These are phyloP conservation scores for Neodon shergylaensis DNA, from an alignment of 2,113 vertebrate genomes.

Conservation along the genomic window DNA sequence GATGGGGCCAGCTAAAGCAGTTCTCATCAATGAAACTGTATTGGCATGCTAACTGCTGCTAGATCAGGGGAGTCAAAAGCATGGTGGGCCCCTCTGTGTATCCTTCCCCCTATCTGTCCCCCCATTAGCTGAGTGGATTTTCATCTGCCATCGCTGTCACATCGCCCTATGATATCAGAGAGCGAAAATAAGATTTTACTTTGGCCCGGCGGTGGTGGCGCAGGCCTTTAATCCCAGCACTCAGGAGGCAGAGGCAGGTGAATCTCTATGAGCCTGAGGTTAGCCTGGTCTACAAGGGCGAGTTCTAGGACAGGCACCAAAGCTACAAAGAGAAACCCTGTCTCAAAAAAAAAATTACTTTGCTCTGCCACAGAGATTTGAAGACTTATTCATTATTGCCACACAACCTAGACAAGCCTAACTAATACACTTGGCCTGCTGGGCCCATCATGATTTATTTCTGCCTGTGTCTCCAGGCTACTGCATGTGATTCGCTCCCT, in stretches of 20 bases:
- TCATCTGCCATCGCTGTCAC: too few species aligned
- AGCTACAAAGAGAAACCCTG: too few species aligned
- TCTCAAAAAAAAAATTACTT: neutral
- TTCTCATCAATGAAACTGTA: neutral
- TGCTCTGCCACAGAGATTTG: neutral
- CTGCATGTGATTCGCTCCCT: neutral
- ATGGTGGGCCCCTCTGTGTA: neutral
- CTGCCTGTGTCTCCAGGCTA: neutral
- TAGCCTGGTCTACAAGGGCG: too few species aligned
- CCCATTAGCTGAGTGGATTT: neutral
- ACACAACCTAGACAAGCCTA: neutral
- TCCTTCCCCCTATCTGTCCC: neutral
- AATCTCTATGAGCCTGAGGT: too few species aligned
- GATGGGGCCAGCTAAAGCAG: neutral
- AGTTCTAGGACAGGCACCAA: too few species aligned
- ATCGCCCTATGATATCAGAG: too few species aligned
- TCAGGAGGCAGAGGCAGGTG: too few species aligned
- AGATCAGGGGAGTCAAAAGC: neutral
- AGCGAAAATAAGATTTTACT: neutral
- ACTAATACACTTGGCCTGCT: neutral
- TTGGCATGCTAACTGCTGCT: neutral
- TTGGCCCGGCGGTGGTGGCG: neutral
- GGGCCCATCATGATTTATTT: neutral
- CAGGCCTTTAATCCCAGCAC: too few species aligned
- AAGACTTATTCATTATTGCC: neutral